Evolutionary conservation across 2,797 vertebrate species (phyloP), one percentile per base, ranked within the genome.

Genomic region (Ctenopoma multispine): DNA sequence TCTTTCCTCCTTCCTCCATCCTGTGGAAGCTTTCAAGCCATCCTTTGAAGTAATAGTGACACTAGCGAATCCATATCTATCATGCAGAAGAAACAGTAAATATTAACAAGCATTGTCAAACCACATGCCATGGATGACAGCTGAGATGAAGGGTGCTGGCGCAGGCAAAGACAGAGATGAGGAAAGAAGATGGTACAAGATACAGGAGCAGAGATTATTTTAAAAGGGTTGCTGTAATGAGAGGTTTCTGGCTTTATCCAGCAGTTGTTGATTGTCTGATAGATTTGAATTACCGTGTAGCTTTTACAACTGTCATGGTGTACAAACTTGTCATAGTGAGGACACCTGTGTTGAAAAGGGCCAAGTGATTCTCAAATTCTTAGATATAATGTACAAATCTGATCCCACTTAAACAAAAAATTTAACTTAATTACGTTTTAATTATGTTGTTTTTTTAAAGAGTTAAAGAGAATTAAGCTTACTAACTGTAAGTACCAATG

Each of bases 101-200:
- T 86, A 83, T 86, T 83, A 72, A 80, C 71, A 73, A 47, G 65
- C 69, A 54, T 17, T 72, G 69, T 77, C 77, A 70, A 48, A 73
- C 43, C 54, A 15, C 59, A 61, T 36, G 38, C 44, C 18, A 40
- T 1, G 29, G 36, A 43, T 72, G 83, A 75, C 62, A 80, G 74
- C 74, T 63, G 41, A 78, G 75, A 77, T 82, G 51, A 84, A 81
- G 43, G 79, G 75, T 31, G 41, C 54, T n/a, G 13, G 38, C 20
- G 17, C 21, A 34, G 31, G 50, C 64, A 68, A 67, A 74, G 68
- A 64, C 12, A 21, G 36, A 62, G 36, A 61, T n/a, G 53, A 36
- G 17, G 10, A 38, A 38, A 70, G 43, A 53, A 4, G 29, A 62
- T 9, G 7, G 24, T 38, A 55, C 10, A 4, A 23, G 34, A 57